Evolutionary conservation across 2,888 invertebrate species (phyloP).

Genomic region (Aleiodes testaceus): DNA sequence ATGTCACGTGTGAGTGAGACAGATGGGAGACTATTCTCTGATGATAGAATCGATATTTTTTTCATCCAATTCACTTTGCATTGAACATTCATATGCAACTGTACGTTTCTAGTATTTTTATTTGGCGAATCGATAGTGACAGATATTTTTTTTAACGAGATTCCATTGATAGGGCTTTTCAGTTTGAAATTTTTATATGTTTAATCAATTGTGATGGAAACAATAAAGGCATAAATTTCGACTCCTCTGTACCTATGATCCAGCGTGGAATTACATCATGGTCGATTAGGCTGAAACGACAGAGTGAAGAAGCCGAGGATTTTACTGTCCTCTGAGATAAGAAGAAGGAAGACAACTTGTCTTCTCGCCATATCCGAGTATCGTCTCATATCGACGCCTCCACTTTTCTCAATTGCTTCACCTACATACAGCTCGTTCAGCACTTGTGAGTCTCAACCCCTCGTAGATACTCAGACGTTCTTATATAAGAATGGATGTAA

Average conservation of each 20-base stretch:
- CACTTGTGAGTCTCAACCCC: constrained; percentile 26
- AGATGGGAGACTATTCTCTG: background rate
- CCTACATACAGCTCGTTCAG: constrained; percentile 54
- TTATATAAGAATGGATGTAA: background rate
- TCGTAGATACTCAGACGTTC: constrained; percentile 51
- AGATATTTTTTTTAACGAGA: too few species aligned
- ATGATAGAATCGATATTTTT: background rate
- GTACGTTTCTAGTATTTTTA: background rate
- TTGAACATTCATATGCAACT: constrained; percentile 21
- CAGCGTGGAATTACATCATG: constrained; percentile 46
- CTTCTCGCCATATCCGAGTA: constrained; percentile 58
- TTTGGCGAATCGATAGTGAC: background rate
- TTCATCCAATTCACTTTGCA: constrained; percentile 2
- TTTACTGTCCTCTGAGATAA: constrained; percentile 16
- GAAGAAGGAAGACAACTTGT: constrained; percentile 41
- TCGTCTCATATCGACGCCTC: constrained; percentile 65
- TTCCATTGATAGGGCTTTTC: too few species aligned
- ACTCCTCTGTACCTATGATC: constrained; percentile 20
- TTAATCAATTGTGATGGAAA: too few species aligned
- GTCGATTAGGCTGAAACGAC: constrained; percentile 53
- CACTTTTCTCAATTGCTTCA: constrained; percentile 67
- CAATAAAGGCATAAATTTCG: background rate
- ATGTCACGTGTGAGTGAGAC: constrained; percentile 22
- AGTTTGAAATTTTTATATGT: too few species aligned
- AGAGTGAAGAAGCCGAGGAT: constrained; percentile 31